Conservation (phyloP, 2,797 vertebrate species). For the Trachops cirrhosus region DNA sequence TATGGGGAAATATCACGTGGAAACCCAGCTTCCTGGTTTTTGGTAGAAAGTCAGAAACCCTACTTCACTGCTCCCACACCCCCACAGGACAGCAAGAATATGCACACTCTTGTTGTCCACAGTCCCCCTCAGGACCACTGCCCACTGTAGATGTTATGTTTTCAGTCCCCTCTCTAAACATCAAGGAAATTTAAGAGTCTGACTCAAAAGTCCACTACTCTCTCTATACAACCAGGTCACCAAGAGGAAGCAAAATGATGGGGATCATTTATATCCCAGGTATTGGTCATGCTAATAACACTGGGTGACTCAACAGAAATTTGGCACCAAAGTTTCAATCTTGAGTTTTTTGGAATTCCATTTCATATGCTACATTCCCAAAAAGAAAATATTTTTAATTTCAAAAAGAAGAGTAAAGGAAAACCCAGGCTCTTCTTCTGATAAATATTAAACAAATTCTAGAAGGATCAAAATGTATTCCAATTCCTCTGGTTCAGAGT, state of each 20-base stretch:
- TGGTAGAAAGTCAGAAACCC: not conserved
- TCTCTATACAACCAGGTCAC: not conserved
- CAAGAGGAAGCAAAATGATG: not conserved
- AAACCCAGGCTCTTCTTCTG: not conserved
- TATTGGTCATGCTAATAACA: not conserved
- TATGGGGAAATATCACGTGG: not conserved
- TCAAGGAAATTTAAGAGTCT: not conserved
- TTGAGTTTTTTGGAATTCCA: not conserved
- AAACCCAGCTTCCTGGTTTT: not conserved
- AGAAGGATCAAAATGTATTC: not conserved
- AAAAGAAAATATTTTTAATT: slow-evolving; percentile 29
- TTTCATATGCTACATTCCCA: not conserved
- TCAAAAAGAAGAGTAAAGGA: slow-evolving; percentile 19
- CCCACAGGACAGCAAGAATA: not conserved
- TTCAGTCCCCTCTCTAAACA: not conserved
- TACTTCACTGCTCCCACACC: not conserved
- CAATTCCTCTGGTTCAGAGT: not conserved
- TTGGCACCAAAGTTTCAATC: not conserved
- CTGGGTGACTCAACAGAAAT: not conserved
- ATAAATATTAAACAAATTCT: slow-evolving; percentile 4
- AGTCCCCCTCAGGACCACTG: not conserved
- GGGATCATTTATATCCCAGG: not conserved
- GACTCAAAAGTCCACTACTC: not conserved
- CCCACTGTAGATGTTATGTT: not conserved
- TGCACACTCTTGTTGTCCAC: not conserved